phyloP scores from a whole-genome alignment of 37 sponge, comb jelly and placozoan genomes.

The Bolinopsis microptera region DNA sequence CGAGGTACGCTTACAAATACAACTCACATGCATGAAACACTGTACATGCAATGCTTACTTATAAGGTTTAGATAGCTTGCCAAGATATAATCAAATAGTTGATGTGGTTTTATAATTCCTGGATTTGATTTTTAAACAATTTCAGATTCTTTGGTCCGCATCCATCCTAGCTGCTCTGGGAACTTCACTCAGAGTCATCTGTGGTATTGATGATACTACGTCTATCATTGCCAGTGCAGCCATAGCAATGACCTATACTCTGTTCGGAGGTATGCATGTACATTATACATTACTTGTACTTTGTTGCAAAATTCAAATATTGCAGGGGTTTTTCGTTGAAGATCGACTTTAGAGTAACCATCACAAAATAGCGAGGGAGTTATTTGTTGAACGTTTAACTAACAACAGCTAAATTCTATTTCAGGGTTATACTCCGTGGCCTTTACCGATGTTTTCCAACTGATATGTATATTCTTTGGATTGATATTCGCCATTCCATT shows the following conservation, averaged over 20 bases:
- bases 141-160: slow-evolving; percentile 45
- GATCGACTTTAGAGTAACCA: too few relatives aligned
- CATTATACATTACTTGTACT: too few relatives aligned
- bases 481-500: slow-evolving; percentile 44
- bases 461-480: slow-evolving; percentile 33
- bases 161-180: slow-evolving; percentile 47
- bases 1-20: too few relatives aligned
- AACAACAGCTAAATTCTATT: background rate
- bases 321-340: too few relatives aligned
- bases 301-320: too few relatives aligned
- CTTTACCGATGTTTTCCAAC: slow-evolving; percentile 53
- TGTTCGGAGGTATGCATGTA: slow-evolving; percentile 60
- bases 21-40: too few relatives aligned
- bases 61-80: too few relatives aligned
- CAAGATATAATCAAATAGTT: too few relatives aligned
- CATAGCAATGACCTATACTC: slow-evolving; percentile 42
- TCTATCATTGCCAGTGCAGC: slow-evolving; percentile 26
- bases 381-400: background rate
- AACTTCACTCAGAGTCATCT: slow-evolving; percentile 44
- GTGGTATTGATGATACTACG: background rate
- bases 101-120: too few relatives aligned
- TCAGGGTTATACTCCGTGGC: slow-evolving; percentile 47
- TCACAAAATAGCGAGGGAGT: too few relatives aligned
- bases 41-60: too few relatives aligned
- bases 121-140: too few relatives aligned